Evolutionary conservation across 2,113 vertebrate genomes (phyloP), one percentile per base, ranked within the genome.

Genomic region (Gasterosteus nipponicus): DNA sequence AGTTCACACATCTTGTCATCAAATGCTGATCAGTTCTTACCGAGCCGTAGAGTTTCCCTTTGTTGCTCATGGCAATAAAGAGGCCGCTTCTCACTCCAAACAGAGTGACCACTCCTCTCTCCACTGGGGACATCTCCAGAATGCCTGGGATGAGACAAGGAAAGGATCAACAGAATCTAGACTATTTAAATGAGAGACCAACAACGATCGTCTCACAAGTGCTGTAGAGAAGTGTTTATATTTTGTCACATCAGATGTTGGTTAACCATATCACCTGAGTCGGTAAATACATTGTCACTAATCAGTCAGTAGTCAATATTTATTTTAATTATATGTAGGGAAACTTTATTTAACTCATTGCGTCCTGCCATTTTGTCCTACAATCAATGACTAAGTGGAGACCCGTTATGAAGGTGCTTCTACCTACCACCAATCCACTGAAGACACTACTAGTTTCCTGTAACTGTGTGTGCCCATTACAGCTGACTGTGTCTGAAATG

Each of bases 11-110:
- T 59, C n/a, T 62, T 42, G 58, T 60, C 10, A 22, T 56, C 18
- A 60, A 38, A 60, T 38, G 3, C 1, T 47, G 7, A 74, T 42
- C 3, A 46, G 44, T 89, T 95, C 97, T 98, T 91, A 99, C 97
- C 91, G 96, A 97, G 90, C 97, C 97, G 4, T 97, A 98, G 57
- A 99, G 96, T 70, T 96, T 98, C 85, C 97, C 97, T 88, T 92
- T 96, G 92, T 89, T 88, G 51, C 92, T 98, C 97, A 99, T 99
- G 86, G 97, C 97, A 74, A 98, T 92, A 63, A 98, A 99, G 86
- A 97, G 95, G 61, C 95, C 93, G 18, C 97, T 97, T 81, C 93
- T 94, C 49, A 98, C 94, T 3, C 97, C 97, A 33, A 94, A 96
- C 73, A 99, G 94, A 86, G 95, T 97, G 88, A 99, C 96, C 62